A percentile compares a stretch with the other conserved stretches of the same genome.
These are phyloP conservation scores for Nasonia giraulti DNA, from an alignment of 1,140 invertebrate genomes.

Conservation along the genomic window DNA sequence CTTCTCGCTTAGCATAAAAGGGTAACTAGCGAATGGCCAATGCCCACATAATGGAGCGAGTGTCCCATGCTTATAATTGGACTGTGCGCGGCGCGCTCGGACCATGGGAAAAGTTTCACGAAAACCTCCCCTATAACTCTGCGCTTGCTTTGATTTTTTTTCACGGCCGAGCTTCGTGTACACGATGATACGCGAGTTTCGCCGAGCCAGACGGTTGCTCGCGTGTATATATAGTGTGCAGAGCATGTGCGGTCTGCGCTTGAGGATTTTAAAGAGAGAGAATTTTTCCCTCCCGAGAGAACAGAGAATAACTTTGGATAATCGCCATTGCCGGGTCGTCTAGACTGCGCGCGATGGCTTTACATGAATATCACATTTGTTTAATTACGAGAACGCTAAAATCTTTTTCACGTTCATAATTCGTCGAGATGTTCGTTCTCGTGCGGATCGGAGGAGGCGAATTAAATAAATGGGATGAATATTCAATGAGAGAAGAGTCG, in stretches of 20 bases:
- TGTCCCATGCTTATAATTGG: conserved; percentile 73
- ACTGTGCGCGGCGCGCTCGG: conserved; percentile 51
- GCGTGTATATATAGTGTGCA: too few relatives aligned
- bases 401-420: neutral
- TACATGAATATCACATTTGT: conserved; percentile 1
- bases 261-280: too few relatives aligned
- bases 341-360: neutral
- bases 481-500: neutral
- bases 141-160: neutral
- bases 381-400: neutral
- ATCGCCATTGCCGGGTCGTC: neutral
- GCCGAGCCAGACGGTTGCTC: neutral
- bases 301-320: neutral
- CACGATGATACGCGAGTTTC: conserved; percentile 7
- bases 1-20: conserved; percentile 74
- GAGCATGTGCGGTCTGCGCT: too few relatives aligned
- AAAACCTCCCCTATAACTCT: neutral
- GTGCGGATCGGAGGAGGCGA: neutral
- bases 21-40: conserved; percentile 69
- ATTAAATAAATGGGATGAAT: neutral
- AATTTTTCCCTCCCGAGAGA: too few relatives aligned
- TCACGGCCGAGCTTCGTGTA: neutral
- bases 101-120: conserved; percentile 67
- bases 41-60: conserved; percentile 59
- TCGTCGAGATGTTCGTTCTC: neutral